Conservation (phyloP, 2,797 vertebrate species). For the Xiphorhynchus erythropygius region DNA sequence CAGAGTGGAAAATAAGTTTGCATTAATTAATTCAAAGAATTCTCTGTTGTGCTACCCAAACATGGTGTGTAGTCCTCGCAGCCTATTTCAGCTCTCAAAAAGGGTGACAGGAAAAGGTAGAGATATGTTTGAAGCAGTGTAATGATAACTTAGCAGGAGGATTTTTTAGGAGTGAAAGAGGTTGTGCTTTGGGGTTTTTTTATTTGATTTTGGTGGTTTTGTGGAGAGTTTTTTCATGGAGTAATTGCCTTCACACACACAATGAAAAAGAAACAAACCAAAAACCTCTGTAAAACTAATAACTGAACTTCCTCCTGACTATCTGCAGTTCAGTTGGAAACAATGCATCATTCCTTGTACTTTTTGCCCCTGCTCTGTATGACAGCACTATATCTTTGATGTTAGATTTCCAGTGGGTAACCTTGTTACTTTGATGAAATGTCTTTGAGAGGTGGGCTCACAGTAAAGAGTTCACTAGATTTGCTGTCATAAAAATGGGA, state of each 20-base stretch:
- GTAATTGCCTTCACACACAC: not conserved
- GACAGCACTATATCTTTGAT: conserved; percentile 12
- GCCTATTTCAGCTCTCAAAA: conserved; percentile 50
- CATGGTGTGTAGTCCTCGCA: conserved; percentile 46
- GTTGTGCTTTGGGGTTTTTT: rapidly evolving
- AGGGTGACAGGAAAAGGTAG: not conserved
- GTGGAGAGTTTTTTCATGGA: not conserved
- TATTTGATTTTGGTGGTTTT: not conserved
- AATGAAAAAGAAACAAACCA: not conserved
- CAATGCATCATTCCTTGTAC: not conserved
- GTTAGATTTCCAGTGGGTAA: conserved; percentile 34
- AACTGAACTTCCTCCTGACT: conserved; percentile 1
- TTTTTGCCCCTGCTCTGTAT: conserved; percentile 8
- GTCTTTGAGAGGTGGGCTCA: conserved; percentile 10
- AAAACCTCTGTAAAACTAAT: not conserved
- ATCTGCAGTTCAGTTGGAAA: not conserved
- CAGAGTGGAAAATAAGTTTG: conserved; percentile 65
- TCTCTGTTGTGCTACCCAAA: conserved; percentile 56
- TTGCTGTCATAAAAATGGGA: not conserved
- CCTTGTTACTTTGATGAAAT: conserved; percentile 53
- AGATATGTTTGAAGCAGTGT: not conserved
- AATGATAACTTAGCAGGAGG: not conserved
- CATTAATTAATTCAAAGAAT: conserved; percentile 69
- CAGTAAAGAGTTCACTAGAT: not conserved
- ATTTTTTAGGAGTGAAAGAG: not conserved